Evolutionary conservation across 2,888 invertebrate genomes (phyloP).

Genomic region (Lepidocyrtoides sp.): DNA sequence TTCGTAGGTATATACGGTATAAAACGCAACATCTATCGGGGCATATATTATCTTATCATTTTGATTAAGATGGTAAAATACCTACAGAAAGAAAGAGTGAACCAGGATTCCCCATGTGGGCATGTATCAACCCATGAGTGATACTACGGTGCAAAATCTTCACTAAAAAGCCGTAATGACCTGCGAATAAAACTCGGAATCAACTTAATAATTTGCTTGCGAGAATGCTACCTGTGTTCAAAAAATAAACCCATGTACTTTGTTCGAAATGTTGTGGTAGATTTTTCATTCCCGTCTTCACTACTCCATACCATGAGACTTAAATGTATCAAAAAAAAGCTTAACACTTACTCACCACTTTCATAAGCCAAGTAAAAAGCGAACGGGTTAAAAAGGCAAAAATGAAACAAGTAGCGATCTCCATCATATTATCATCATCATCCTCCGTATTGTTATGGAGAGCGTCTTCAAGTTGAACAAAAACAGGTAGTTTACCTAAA

Average conservation of each 20-base stretch:
- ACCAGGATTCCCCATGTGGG: neutral
- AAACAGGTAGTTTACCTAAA: slow-evolving; percentile 16
- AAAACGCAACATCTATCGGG: too few species aligned
- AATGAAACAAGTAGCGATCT: neutral
- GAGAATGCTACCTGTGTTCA: too few species aligned
- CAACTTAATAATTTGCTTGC: too few species aligned
- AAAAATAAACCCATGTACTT: neutral
- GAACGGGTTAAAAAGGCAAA: neutral
- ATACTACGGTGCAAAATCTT: neutral
- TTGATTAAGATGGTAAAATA: neutral
- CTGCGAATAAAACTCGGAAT: too few species aligned
- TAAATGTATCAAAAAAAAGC: neutral
- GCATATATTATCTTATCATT: neutral
- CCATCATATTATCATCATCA: neutral
- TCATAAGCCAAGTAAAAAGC: neutral
- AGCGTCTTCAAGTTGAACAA: neutral
- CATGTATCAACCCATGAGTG: neutral
- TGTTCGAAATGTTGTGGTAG: too few species aligned
- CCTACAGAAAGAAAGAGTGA: slow-evolving; percentile 36
- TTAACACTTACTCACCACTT: neutral
- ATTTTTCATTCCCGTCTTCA: too few species aligned
- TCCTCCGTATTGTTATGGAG: neutral
- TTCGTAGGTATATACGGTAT: neutral
- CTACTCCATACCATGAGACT: too few species aligned
- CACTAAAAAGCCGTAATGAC: neutral